phyloP scores from a whole-genome alignment of 2,888 invertebrate genomes.

The Electrophaes corylata region DNA sequence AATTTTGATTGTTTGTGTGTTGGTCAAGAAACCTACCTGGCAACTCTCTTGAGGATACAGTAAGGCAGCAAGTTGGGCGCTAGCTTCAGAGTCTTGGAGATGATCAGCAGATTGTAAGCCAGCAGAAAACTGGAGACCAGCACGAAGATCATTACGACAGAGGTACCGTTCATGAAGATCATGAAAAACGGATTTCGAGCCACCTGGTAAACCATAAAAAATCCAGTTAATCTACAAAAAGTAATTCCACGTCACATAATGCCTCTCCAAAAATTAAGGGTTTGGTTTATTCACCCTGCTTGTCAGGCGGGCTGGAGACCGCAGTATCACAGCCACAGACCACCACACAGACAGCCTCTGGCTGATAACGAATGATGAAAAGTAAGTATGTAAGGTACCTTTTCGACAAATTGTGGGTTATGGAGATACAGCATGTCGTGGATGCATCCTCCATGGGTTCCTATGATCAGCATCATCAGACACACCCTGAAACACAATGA shows the following conservation, averaged over 20 bases:
- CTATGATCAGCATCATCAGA: slow-evolving; percentile 54
- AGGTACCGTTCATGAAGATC: slow-evolving; percentile 64
- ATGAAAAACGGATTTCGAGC: slow-evolving; percentile 52
- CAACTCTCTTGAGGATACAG: slow-evolving; percentile 51
- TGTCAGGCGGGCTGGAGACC: too few species aligned
- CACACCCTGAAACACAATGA: slow-evolving; percentile 52
- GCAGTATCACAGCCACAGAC: too few species aligned
- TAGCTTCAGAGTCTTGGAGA: slow-evolving; percentile 45
- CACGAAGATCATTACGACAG: slow-evolving; percentile 62
- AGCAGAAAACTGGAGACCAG: slow-evolving; percentile 66
- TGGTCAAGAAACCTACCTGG: slow-evolving; percentile 37
- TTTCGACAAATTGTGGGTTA: slow-evolving; percentile 59
- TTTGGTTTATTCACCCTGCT: too few species aligned
- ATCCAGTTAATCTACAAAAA: not conserved
- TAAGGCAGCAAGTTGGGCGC: slow-evolving; percentile 49
- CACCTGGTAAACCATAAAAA: slow-evolving; percentile 39
- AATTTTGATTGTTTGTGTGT: too few species aligned
- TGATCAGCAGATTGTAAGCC: slow-evolving; percentile 59
- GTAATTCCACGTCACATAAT: not conserved
- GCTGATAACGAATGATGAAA: too few species aligned
- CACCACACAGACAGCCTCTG: too few species aligned
- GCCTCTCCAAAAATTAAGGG: too few species aligned
- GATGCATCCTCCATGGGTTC: slow-evolving; percentile 57
- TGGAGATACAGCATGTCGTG: slow-evolving; percentile 57
- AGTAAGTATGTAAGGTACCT: slow-evolving; percentile 40